These are phyloP conservation scores for Cosmorhoe ocellata DNA, from an alignment of 2,888 invertebrate species.

Conservation along the genomic window DNA sequence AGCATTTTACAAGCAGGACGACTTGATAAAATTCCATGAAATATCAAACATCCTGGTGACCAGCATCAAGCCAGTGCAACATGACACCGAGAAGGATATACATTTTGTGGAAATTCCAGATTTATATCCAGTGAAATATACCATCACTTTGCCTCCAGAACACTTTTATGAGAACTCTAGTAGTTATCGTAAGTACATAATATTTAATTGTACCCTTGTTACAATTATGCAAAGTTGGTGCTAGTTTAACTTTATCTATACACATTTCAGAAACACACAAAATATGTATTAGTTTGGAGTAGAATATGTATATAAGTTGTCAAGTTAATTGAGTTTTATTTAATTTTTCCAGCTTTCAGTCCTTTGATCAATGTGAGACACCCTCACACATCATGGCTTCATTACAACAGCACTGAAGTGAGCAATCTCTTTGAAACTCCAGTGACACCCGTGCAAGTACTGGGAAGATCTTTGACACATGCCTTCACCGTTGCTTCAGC, in stretches of 20 bases:
- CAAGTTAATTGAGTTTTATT: neutral
- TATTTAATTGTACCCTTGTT: neutral
- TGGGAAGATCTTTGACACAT: slow-evolving; percentile 87
- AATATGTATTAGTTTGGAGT: neutral
- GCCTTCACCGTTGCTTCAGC: slow-evolving; percentile 89
- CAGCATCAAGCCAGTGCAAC: slow-evolving; percentile 83
- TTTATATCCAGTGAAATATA: slow-evolving; percentile 88
- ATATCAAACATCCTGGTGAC: slow-evolving; percentile 86
- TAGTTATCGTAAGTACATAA: slow-evolving; percentile 86
- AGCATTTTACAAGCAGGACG: slow-evolving; percentile 83
- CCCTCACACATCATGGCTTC: slow-evolving; percentile 91
- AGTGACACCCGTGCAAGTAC: slow-evolving; percentile 85
- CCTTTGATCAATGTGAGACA: slow-evolving; percentile 72
- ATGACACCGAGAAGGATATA: slow-evolving; percentile 75
- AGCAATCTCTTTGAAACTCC: slow-evolving; percentile 86
- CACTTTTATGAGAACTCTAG: slow-evolving; percentile 85
- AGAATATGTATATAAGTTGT: neutral
- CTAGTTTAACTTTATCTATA: too few relatives aligned
- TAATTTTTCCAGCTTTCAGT: slow-evolving; percentile 72
- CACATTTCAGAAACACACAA: too few relatives aligned
- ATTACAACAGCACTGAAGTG: slow-evolving; percentile 85
- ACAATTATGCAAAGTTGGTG: too few relatives aligned
- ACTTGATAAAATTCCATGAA: slow-evolving; percentile 85
- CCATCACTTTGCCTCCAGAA: slow-evolving; percentile 84
- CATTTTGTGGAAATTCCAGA: slow-evolving; percentile 84